These are phyloP conservation scores for Masticophis lateralis DNA, from an alignment of 2,797 vertebrate species.

Conservation along the genomic window DNA sequence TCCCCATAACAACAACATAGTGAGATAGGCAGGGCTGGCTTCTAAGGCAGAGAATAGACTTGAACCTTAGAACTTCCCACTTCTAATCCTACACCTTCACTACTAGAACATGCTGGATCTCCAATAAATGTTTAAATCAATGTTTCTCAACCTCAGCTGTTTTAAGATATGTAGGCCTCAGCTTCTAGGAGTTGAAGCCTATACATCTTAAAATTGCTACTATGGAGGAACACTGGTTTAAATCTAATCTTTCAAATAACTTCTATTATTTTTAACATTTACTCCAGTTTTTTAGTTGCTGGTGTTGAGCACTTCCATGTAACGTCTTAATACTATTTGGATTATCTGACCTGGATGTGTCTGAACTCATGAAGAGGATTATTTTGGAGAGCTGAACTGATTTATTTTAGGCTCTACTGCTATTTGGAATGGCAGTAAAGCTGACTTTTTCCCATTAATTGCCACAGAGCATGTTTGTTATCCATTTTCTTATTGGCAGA, in stretches of 20 bases:
- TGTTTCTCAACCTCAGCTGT: not conserved
- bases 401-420: not conserved
- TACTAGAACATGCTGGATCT: not conserved
- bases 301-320: not conserved
- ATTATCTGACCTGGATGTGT: not conserved
- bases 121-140: not conserved
- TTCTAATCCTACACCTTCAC: not conserved
- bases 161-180: not conserved
- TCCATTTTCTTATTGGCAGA: not conserved
- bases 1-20: not conserved
- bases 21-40: not conserved
- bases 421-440: not conserved
- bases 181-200: not conserved
- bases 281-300: not conserved
- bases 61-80: not conserved
- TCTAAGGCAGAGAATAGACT: not conserved
- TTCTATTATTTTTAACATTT: not conserved
- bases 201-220: not conserved
- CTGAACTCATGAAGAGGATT: not conserved
- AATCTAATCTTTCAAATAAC: not conserved
- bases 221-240: not conserved
- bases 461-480: not conserved
- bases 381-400: not conserved
- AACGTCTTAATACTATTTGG: not conserved
- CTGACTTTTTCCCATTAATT: not conserved